Percentiles rank a stretch among this genome's conserved stretches.
Conservation (phyloP, 1,140 invertebrate genomes). For the Caenorhabditis latens region DNA sequence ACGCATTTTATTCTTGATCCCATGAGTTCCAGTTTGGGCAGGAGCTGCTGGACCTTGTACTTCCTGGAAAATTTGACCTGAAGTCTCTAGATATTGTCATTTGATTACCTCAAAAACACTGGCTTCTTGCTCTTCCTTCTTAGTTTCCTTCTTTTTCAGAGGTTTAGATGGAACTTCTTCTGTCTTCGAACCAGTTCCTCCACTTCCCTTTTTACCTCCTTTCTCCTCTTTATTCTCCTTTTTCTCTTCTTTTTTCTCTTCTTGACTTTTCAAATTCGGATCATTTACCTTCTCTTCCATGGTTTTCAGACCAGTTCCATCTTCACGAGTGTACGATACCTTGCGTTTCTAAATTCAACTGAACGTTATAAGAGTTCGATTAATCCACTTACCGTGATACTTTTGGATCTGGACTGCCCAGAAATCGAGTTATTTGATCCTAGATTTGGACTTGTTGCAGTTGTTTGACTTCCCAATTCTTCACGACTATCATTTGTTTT, state of each 20-base stretch:
- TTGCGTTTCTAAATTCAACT: background rate
- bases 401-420: background rate
- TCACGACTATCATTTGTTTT: background rate
- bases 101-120: slow-evolving; percentile 32
- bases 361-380: background rate
- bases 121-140: slow-evolving; percentile 44
- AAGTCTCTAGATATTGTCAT: too few species aligned
- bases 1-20: slow-evolving; percentile 44
- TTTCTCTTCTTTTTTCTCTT: slow-evolving; percentile 18
- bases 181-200: background rate
- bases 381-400: background rate
- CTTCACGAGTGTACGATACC: background rate
- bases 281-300: background rate
- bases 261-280: background rate
- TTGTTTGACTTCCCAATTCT: slow-evolving; percentile 1
- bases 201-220: background rate
- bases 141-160: background rate
- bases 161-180: background rate
- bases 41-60: slow-evolving; percentile 19
- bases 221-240: background rate
- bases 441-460: slow-evolving; percentile 12
- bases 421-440: background rate
- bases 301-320: background rate
- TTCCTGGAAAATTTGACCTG: background rate
- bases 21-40: slow-evolving; percentile 21